These are phyloP conservation scores for Desoria tigrina DNA, from an alignment of 2,888 invertebrate species.

Conservation along the genomic window DNA sequence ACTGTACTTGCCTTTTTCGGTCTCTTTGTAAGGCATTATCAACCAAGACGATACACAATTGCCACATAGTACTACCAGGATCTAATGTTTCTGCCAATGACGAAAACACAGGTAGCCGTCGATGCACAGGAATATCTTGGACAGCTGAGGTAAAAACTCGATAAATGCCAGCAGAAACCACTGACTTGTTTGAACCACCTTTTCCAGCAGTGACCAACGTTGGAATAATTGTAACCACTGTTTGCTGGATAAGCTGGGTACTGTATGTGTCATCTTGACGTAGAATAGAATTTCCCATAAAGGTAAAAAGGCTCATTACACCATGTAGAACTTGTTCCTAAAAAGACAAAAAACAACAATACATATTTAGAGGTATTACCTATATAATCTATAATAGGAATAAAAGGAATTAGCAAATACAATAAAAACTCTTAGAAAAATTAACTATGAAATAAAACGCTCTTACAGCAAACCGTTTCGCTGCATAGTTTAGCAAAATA, in stretches of 20 bases:
- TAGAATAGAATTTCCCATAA: conserved; percentile 91
- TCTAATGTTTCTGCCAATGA: conserved; percentile 70
- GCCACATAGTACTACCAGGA: conserved; percentile 58
- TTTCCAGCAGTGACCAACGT: conserved; percentile 66
- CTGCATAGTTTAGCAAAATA: conserved; percentile 76
- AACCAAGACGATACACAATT: conserved; percentile 58
- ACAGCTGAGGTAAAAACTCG: conserved; percentile 89
- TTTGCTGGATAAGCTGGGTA: conserved; percentile 86
- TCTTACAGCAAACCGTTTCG: conserved; percentile 70
- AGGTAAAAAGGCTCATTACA: conserved; percentile 95
- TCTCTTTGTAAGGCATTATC: conserved; percentile 57
- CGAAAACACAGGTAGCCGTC: conserved; percentile 74
- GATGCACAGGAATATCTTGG: conserved; percentile 89
- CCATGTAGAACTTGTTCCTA: conserved; percentile 81
- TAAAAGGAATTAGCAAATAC: conserved; percentile 11
- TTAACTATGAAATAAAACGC: conserved; percentile 2
- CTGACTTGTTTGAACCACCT: conserved; percentile 32
- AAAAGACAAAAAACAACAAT: conserved; percentile 15
- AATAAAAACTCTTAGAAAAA: conserved; percentile 1
- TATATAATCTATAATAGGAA: conserved; percentile 5
- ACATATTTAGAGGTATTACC: conserved; percentile 4
- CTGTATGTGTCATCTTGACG: conserved; percentile 93
- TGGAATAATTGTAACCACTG: conserved; percentile 86
- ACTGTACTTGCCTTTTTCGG: conserved; percentile 43
- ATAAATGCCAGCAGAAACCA: conserved; percentile 51